A percentile compares a stretch with the other conserved stretches of the same genome.
phyloP scores from a whole-genome alignment of 2,113 vertebrate genomes.

The Coregonus clupeaformis region DNA sequence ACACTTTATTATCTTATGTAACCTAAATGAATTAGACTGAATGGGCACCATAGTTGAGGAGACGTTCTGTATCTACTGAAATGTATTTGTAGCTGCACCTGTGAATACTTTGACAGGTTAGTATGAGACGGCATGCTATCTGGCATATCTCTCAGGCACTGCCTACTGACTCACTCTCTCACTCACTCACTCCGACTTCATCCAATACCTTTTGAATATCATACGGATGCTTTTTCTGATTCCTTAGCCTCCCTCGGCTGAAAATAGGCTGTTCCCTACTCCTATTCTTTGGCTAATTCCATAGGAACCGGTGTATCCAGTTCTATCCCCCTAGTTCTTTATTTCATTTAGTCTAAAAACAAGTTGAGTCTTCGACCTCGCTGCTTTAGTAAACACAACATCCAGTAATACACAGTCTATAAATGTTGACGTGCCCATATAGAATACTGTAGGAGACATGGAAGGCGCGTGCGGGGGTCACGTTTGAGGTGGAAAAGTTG shows the following conservation, averaged over 20 bases:
- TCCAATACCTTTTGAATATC: conserved; percentile 34
- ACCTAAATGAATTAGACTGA: background rate
- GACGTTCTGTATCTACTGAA: background rate
- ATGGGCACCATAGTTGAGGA: background rate
- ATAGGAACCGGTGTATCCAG: conserved; percentile 98
- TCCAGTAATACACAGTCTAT: conserved; percentile 25
- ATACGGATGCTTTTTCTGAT: conserved; percentile 68
- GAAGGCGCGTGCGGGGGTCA: conserved; percentile 59
- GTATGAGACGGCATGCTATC: background rate
- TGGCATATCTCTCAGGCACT: too few species aligned
- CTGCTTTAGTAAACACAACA: conserved; percentile 24
- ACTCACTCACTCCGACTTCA: background rate
- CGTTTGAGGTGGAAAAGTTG: conserved; percentile 78
- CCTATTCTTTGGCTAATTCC: conserved; percentile 81
- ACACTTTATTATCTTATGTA: background rate
- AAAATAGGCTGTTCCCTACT: conserved; percentile 73
- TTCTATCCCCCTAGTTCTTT: conserved; percentile 81
- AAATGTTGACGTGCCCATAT: background rate
- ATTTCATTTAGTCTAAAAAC: conserved; percentile 47
- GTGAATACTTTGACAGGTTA: background rate
- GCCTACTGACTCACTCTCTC: background rate
- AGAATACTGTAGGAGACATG: background rate
- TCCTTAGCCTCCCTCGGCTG: conserved; percentile 56
- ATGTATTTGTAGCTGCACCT: background rate
- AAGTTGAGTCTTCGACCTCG: conserved; percentile 50